Evolutionary conservation across 2,888 invertebrate genomes (phyloP).

Genomic region (Brenthis daphne): DNA sequence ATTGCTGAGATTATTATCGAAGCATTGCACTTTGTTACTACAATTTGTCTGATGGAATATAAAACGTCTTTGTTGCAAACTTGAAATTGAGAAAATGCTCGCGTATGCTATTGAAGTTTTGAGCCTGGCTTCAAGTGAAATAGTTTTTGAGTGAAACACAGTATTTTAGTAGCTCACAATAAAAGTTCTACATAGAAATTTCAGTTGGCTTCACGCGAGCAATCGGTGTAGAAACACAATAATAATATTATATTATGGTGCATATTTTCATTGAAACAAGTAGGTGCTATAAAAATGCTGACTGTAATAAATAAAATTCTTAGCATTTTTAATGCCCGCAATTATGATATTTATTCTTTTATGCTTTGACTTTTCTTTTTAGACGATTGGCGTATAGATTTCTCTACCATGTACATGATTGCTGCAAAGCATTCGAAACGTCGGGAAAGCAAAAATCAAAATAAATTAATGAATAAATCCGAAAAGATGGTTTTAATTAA

Average conservation of each 20-base stretch:
- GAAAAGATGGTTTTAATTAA: no score
- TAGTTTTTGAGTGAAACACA: conserved; percentile 53
- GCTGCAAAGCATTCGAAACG: no score
- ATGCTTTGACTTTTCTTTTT: no score
- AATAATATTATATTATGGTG: neutral
- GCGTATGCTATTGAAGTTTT: conserved; percentile 61
- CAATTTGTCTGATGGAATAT: conserved; percentile 76
- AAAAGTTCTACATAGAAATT: conserved; percentile 36
- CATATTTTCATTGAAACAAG: neutral
- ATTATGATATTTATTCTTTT: no score
- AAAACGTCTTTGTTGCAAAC: conserved; percentile 78
- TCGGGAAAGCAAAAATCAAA: no score
- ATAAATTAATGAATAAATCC: no score
- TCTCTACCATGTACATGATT: no score
- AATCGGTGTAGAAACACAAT: neutral
- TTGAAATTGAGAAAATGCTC: conserved; percentile 74
- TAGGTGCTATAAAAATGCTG: no score
- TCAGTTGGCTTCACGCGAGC: conserved; percentile 6
- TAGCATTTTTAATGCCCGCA: no score
- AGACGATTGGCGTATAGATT: no score
- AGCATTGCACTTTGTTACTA: conserved; percentile 70
- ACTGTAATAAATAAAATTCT: no score
- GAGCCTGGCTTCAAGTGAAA: conserved; percentile 56
- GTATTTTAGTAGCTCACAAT: conserved; percentile 37
- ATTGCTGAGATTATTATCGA: conserved; percentile 38